A percentile compares a stretch with the other conserved stretches of the same genome.
phyloP scores from a whole-genome alignment of 1,140 invertebrate genomes.

The Cyclina sinensis region DNA sequence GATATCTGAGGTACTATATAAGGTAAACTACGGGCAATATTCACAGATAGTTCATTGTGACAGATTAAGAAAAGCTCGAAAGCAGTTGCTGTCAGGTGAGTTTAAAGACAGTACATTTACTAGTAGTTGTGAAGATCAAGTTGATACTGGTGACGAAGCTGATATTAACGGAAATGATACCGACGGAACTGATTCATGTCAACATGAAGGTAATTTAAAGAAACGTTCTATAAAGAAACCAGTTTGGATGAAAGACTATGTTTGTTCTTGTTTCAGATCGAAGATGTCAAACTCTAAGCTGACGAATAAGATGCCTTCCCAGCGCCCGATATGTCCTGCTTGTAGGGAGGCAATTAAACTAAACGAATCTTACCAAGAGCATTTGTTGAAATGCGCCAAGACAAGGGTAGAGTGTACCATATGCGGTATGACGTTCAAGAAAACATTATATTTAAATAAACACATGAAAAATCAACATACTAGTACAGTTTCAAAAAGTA shows the following conservation, averaged over 20 bases:
- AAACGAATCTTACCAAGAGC: neutral
- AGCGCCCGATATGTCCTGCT: neutral
- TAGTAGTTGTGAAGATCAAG: no score
- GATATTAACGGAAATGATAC: no score
- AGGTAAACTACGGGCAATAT: no score
- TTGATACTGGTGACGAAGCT: no score
- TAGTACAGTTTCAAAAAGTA: no score
- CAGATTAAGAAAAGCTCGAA: no score
- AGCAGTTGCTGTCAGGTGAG: no score
- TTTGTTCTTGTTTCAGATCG: neutral
- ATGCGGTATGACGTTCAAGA: neutral
- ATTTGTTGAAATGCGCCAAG: neutral
- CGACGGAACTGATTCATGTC: no score
- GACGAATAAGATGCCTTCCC: neutral
- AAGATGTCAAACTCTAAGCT: neutral
- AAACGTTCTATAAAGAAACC: neutral
- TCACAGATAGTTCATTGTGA: no score
- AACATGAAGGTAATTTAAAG: no score
- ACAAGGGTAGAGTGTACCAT: neutral
- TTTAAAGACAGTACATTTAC: no score
- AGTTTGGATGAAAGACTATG: neutral
- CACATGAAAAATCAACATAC: neutral
- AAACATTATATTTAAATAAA: neutral
- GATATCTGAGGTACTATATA: no score
- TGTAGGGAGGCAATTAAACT: neutral